phyloP scores from a whole-genome alignment of 2,888 invertebrate genomes.

The Willowsia nigromaculata region DNA sequence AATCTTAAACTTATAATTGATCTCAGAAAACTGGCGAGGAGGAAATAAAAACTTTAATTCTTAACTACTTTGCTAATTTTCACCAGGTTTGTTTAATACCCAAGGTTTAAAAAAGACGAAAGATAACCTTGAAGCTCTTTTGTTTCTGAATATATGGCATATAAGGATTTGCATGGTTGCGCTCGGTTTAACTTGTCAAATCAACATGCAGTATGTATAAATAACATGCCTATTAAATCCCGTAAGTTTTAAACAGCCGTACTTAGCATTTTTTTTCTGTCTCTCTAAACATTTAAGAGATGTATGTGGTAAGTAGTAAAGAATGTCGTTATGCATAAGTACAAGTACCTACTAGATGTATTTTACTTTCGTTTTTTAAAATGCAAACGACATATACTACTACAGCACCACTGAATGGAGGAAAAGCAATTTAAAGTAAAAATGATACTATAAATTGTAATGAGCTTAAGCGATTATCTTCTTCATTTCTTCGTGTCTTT shows the following conservation, averaged over 20 bases:
- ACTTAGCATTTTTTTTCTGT: too few relatives aligned
- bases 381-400: not conserved
- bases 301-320: not conserved
- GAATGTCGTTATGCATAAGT: too few relatives aligned
- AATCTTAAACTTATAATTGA: not conserved
- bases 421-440: slow-evolving; percentile 24
- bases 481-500: not conserved
- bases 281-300: too few relatives aligned
- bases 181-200: slow-evolving; percentile 61
- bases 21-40: not conserved
- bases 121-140: not conserved
- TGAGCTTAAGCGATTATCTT: slow-evolving; percentile 24
- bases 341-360: not conserved
- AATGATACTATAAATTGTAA: slow-evolving; percentile 42
- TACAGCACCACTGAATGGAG: not conserved
- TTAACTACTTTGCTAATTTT: too few relatives aligned
- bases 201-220: not conserved
- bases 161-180: slow-evolving; percentile 47
- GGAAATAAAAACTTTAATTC: not conserved
- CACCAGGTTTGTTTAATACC: too few relatives aligned
- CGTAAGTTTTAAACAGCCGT: not conserved
- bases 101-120: not conserved
- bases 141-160: slow-evolving; percentile 27
- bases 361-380: slow-evolving; percentile 5
- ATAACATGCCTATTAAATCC: slow-evolving; percentile 9